Evolutionary conservation across 1,140 invertebrate genomes (phyloP), one percentile per base, ranked within the genome.

Genomic region (Rhopalosiphum padi): DNA sequence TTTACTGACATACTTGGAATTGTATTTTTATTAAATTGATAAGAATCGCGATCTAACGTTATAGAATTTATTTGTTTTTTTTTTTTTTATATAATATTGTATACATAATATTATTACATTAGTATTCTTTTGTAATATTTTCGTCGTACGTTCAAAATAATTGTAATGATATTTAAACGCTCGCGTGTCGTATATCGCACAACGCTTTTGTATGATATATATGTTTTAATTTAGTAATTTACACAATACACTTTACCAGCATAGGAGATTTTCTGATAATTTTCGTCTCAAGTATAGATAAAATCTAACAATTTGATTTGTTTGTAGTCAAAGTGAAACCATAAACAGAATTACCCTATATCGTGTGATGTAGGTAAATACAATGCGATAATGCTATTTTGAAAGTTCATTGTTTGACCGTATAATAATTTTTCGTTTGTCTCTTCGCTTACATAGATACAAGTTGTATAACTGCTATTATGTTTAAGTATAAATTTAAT

Each of bases 371-470:
- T 11, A 83, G 82, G 82, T 83, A 83, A 83, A 82, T 82, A 85
- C 41, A 86, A 86, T 43, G 41, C 83, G 23, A 86, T 25, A 30
- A 86, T 86, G 41, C 43, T 41, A 46, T 86, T 86, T 77, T 86
- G 23, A 86, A 18, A 25, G 83, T 86, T 30, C 41, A 43, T 86
- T 86, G 60, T 77, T 77, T 77, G 60, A 77, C 15, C 60, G 60
- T 77, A 77, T n/a, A 77, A n/a, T 77, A n/a, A 68, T 85, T 86
- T 86, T 86, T 23, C 83, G 83, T 86, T 86, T 86, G 41, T 86
- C 11, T 86, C 83, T 22, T 5, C 83, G 60, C 2, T 85, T 37
- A 43, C 37, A 25, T 11, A 11, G 37, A 43, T 25, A 3, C 1
- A 43, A 85, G 83, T 41, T 41, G 82, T 41, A 5, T 41, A 83